phyloP scores from a whole-genome alignment of 2,888 invertebrate genomes.

The Ormyrus rosae region DNA sequence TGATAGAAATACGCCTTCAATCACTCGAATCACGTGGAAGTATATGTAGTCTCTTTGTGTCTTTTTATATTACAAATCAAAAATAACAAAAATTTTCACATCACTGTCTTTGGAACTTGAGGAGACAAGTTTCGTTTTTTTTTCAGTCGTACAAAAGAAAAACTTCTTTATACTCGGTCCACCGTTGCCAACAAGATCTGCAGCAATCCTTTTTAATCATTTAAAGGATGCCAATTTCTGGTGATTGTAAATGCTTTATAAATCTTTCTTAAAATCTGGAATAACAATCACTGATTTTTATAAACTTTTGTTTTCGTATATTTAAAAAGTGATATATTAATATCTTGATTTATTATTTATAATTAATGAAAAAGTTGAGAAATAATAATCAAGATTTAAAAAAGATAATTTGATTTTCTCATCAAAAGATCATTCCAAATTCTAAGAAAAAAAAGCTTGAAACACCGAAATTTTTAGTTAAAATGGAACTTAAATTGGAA shows the following conservation, averaged over 20 bases:
- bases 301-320: conserved; percentile 1
- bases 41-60: conserved; percentile 37
- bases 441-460: not conserved
- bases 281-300: not conserved
- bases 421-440: not conserved
- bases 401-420: too few relatives aligned
- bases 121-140: conserved; percentile 13
- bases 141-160: conserved; percentile 44
- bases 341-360: conserved; percentile 16
- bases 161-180: conserved; percentile 34
- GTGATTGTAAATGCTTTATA: conserved; percentile 21
- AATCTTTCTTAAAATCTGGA: conserved; percentile 7
- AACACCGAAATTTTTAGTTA: conserved; percentile 79
- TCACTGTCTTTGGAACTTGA: conserved; percentile 52
- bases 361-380: not conserved
- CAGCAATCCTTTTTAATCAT: not conserved
- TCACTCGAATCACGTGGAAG: conserved; percentile 55
- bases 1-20: conserved; percentile 33
- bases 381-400: too few relatives aligned
- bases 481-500: conserved; percentile 99
- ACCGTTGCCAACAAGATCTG: conserved; percentile 14
- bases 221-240: conserved; percentile 9
- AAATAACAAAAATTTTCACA: conserved; percentile 36
- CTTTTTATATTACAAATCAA: conserved; percentile 11
- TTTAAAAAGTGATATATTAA: not conserved